Base-by-base conservation (phyloP, 2,797 vertebrate species). In the Capromys pilorides region DNA sequence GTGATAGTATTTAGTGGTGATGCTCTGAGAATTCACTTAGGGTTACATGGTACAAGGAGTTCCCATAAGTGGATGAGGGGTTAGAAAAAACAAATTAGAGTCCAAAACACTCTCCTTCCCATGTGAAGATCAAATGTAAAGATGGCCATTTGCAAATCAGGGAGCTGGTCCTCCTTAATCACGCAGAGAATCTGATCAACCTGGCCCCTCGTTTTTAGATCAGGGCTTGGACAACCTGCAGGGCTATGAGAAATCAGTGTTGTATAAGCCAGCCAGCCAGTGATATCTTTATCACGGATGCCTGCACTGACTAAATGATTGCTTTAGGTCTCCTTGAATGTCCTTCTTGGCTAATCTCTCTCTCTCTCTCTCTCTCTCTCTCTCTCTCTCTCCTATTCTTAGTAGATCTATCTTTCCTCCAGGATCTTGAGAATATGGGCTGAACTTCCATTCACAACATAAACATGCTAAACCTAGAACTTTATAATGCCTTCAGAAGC, bases 101-200 rank as follows among this genome's bases (percentile, higher is more conserved):
- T 31, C 6, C 22, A 79, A 39, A 31, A 26, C 2, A 28, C 12
- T 7, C 9, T 80, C 31, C 41, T 2, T 0, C 1, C 1, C 19
- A 45, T 51, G 8, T 8, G 41, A 62, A 11, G 13, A 71, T 6
- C 4, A 1, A 61, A 21, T 36, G 24, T 16, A 3, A 93, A 83
- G 79, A 39, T 0, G 6, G 8, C 26, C 19, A 41, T 83, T 2
- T 71, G 33, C 2, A 78, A 54, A 24, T 19, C 16, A n/a, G n/a
- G 28, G 13, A 61, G 31, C 4, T 2, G 62, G 41, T 9, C 5
- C 24, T 57, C 5, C 10, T 4, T 51, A 9, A 24, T 8, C 13
- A 9, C 26, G 18, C 18, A 64, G 39, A 78, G 4, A 83, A 45
- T 6, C 14, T 79, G 33, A 85, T 16, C 26, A 80, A n/a, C 2